These are phyloP conservation scores for Coryphaenoides rupestris DNA, from an alignment of 2,113 vertebrate species.

Conservation along the genomic window DNA sequence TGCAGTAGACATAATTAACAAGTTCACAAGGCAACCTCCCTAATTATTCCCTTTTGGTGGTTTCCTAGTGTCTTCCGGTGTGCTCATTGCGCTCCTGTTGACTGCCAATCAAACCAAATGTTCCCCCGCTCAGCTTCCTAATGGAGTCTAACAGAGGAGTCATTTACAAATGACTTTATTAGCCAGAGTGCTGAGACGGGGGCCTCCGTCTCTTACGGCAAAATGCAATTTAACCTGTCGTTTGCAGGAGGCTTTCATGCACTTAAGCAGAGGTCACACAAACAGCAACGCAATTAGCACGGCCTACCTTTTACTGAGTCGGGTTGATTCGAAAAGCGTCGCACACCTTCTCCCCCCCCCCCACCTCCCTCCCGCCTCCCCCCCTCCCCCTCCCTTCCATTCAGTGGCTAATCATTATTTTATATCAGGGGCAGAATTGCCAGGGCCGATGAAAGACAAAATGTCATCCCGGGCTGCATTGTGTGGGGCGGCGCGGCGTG, in stretches of 20 bases:
- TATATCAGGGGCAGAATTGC: slow-evolving; percentile 44
- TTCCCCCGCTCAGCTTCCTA: slow-evolving; percentile 65
- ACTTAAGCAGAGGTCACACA: slow-evolving; percentile 66
- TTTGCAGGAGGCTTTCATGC: slow-evolving; percentile 70
- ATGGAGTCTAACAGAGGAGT: slow-evolving; percentile 76
- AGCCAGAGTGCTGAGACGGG: slow-evolving; percentile 66
- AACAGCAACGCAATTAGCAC: slow-evolving; percentile 62
- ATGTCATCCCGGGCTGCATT: slow-evolving; percentile 35
- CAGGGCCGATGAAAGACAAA: slow-evolving; percentile 47
- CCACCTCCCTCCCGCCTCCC: slow-evolving; percentile 47
- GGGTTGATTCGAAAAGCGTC: slow-evolving; percentile 61
- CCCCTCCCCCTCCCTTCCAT: slow-evolving; percentile 47
- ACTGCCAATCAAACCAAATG: slow-evolving; percentile 69
- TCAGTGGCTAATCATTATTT: slow-evolving; percentile 58
- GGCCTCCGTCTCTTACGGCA: slow-evolving; percentile 72
- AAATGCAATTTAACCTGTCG: slow-evolving; percentile 73
- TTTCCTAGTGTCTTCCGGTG: slow-evolving; percentile 56
- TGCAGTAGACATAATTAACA: slow-evolving; percentile 75
- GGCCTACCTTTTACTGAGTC: slow-evolving; percentile 54
- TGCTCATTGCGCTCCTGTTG: slow-evolving; percentile 75
- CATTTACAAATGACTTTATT: slow-evolving; percentile 77
- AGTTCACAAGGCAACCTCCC: slow-evolving; percentile 75
- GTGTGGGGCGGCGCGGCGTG: slow-evolving; percentile 36
- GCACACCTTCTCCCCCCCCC: slow-evolving; percentile 53
- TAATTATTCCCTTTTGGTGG: slow-evolving; percentile 67